Percentiles rank a stretch among this genome's conserved stretches.
Conservation (phyloP, 2,888 invertebrate species). For the Rhagonycha lutea region DNA sequence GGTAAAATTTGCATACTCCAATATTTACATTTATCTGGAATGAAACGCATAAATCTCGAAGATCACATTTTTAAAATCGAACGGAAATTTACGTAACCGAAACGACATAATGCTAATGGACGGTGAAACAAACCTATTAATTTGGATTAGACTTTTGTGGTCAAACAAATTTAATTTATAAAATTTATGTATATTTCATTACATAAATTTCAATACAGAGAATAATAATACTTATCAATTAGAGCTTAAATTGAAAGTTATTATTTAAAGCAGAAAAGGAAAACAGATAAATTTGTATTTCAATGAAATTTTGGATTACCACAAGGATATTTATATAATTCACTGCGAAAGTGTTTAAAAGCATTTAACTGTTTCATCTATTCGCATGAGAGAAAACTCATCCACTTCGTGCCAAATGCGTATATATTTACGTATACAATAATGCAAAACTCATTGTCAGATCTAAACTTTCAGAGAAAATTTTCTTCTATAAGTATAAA, state of each 20-base stretch:
- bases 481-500: too few species aligned
- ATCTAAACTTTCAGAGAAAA: not conserved
- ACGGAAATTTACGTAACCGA: not conserved
- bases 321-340: not conserved
- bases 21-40: not conserved
- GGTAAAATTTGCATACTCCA: not conserved
- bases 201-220: not conserved
- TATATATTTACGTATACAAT: not conserved
- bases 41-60: not conserved
- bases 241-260: not conserved
- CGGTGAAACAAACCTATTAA: not conserved
- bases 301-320: not conserved
- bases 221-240: not conserved
- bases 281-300: not conserved
- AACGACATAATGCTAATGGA: not conserved
- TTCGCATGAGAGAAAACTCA: not conserved
- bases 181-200: not conserved
- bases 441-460: not conserved
- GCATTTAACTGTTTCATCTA: conserved; percentile 11
- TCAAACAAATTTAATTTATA: not conserved
- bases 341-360: not conserved
- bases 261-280: not conserved
- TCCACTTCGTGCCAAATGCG: not conserved
- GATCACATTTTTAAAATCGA: not conserved
- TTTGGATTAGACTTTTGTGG: not conserved